These are phyloP conservation scores for Rhinophrynus dorsalis DNA, from an alignment of 2,797 vertebrate species.

Conservation along the genomic window DNA sequence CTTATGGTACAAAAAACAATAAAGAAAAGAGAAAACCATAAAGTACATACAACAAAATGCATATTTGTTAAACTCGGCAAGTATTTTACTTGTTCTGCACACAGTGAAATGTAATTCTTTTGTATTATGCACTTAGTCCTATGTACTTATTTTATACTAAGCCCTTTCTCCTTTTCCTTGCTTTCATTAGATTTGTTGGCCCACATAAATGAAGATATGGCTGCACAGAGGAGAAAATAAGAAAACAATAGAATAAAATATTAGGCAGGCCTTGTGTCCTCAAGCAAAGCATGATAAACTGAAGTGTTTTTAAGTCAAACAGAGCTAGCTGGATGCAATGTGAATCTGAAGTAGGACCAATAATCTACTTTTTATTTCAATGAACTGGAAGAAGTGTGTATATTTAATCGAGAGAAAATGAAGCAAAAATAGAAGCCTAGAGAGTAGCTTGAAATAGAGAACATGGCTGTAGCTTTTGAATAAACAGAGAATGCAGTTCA, in stretches of 20 bases:
- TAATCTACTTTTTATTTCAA: constrained; percentile 40
- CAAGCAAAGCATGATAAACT: constrained; percentile 31
- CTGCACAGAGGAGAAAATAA: not conserved
- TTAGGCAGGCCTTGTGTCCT: constrained; percentile 18
- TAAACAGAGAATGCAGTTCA: not conserved
- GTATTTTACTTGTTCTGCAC: constrained; percentile 14
- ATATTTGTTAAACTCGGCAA: constrained; percentile 24
- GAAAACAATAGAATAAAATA: constrained; percentile 32
- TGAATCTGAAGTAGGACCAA: constrained; percentile 5
- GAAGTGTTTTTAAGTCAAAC: constrained; percentile 5
- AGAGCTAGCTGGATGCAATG: constrained; percentile 10
- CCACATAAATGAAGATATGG: constrained; percentile 10
- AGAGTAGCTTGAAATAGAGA: constrained; percentile 13
- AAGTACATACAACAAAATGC: constrained; percentile 23
- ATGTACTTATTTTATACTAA: constrained; percentile 10
- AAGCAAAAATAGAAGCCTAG: not conserved
- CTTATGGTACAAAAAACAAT: constrained; percentile 15
- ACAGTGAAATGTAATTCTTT: constrained; percentile 22
- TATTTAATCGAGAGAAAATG: constrained; percentile 23
- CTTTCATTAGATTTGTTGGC: constrained; percentile 22
- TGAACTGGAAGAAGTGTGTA: constrained; percentile 38
- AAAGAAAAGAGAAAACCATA: constrained; percentile 9
- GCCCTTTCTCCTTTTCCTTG: not conserved
- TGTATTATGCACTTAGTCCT: constrained; percentile 36
- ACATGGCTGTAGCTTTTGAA: constrained; percentile 13